Conservation (phyloP, 2,113 vertebrate genomes). For the Ardeotis arabs region DNA sequence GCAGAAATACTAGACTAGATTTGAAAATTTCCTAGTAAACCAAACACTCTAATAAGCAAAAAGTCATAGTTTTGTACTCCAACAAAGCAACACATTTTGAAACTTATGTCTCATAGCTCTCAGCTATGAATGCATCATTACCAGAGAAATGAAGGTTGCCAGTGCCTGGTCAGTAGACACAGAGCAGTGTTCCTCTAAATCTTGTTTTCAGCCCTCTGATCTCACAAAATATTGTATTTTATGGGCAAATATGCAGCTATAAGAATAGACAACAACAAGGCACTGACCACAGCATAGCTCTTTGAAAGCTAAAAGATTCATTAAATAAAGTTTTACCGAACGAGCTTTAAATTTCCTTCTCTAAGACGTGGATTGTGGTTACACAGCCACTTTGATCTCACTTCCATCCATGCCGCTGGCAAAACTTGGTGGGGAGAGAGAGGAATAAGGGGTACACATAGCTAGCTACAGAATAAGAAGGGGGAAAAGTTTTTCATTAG, state of each 20-base stretch:
- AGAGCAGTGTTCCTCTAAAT: background rate
- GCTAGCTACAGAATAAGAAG: background rate
- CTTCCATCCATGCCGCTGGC: background rate
- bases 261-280: background rate
- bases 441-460: background rate
- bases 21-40: background rate
- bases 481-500: background rate
- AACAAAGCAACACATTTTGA: background rate
- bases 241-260: background rate
- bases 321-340: conserved; percentile 5
- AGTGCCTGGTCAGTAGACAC: background rate
- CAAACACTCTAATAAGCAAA: background rate
- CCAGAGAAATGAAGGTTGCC: background rate
- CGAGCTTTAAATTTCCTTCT: conserved; percentile 12
- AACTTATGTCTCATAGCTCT: background rate
- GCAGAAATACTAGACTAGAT: background rate
- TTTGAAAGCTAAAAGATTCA: conserved; percentile 19
- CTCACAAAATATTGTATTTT: background rate
- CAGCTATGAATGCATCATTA: background rate
- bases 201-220: background rate
- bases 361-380: background rate
- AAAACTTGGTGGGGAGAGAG: background rate
- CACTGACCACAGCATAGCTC: background rate
- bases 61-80: background rate
- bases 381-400: background rate